A percentile compares a stretch with the other conserved stretches of the same genome.
These are phyloP conservation scores for Crotophaga sulcirostris DNA, from an alignment of 2,113 vertebrate species.

Conservation along the genomic window DNA sequence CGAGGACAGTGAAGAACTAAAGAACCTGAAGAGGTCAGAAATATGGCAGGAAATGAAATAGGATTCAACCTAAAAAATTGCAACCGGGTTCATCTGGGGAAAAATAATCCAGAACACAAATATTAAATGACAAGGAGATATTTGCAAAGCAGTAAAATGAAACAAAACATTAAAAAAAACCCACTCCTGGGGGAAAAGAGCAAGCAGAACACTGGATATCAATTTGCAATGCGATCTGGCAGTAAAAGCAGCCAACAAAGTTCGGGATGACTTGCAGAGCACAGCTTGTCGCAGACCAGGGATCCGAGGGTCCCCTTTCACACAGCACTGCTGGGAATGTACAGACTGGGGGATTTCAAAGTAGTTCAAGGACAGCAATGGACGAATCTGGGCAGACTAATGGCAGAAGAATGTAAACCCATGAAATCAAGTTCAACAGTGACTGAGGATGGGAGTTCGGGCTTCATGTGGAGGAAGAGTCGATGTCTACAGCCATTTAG, in stretches of 20 bases:
- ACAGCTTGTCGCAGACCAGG: not conserved
- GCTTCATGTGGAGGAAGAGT: not conserved
- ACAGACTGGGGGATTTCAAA: not conserved
- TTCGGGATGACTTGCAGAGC: not conserved
- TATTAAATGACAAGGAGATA: not conserved
- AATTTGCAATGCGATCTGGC: not conserved
- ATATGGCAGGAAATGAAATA: constrained; percentile 4
- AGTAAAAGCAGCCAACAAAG: not conserved
- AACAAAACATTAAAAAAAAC: not conserved
- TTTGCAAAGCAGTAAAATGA: not conserved
- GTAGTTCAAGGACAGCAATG: not conserved
- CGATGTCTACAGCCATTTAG: not conserved
- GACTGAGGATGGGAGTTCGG: not conserved
- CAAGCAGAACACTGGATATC: not conserved
- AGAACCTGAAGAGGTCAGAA: constrained; percentile 21
- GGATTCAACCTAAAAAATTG: not conserved
- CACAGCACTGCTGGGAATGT: not conserved
- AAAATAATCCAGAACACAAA: not conserved
- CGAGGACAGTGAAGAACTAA: not conserved
- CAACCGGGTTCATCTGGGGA: not conserved
- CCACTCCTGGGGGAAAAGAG: not conserved
- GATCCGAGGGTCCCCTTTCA: not conserved
- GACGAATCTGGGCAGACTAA: not conserved
- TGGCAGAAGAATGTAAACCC: not conserved
- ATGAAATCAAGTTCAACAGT: not conserved